Conservation (phyloP, 2,113 vertebrate genomes). For the Orcinus orca region DNA sequence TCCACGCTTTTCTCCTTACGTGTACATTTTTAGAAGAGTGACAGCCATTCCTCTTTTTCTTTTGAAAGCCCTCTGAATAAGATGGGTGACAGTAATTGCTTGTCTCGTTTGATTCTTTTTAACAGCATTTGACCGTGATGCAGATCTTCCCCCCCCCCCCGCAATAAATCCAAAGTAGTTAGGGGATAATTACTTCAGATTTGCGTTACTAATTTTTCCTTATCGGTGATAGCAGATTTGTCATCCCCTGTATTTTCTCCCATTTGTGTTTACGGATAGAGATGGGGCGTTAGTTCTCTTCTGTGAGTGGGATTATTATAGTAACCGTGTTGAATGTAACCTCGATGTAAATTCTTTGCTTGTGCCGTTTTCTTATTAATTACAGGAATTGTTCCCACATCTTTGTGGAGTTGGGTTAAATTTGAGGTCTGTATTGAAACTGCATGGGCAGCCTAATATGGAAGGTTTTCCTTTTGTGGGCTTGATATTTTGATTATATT, state of each 20-base stretch:
- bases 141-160: fast-evolving
- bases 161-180: neutral
- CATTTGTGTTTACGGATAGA: neutral
- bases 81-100: neutral
- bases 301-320: neutral
- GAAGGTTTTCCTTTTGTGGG: neutral
- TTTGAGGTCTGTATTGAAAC: neutral
- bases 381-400: neutral
- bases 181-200: neutral
- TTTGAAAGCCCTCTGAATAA: neutral
- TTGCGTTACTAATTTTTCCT: neutral
- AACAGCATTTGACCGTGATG: neutral
- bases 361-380: constrained; percentile 8
- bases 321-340: neutral
- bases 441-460: neutral
- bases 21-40: neutral
- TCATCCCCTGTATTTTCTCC: neutral
- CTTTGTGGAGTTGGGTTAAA: constrained; percentile 25
- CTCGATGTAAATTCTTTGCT: neutral
- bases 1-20: neutral
- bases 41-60: neutral
- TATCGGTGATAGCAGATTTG: neutral
- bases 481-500: neutral
- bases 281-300: neutral
- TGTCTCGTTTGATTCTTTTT: neutral